Evolutionary conservation across 2,888 invertebrate genomes (phyloP), one percentile per base, ranked within the genome.

Genomic region (Drosophila testacea): DNA sequence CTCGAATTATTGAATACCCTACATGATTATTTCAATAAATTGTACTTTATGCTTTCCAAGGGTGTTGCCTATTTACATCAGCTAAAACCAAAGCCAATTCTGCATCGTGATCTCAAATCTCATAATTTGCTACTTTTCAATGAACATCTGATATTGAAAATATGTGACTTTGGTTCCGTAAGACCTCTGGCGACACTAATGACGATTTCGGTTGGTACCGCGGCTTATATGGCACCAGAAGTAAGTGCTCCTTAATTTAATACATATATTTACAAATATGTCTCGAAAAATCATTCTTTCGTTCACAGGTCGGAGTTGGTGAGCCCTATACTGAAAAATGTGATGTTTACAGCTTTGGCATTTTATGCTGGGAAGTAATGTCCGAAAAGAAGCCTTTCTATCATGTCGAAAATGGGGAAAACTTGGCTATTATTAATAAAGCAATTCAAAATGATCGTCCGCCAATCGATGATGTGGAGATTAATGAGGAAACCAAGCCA

Each of bases 91-190:
- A 50, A 39, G 22, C 22, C 22, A 4, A 42, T 79, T 0, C 28
- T 82, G 2, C 79, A 79, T 39, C 72, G 79, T 4, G 79, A 82
- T 39, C 61, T 79, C 5, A 79, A 79, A 7, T 39, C 80, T 1
- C 11, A 3, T 1, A 79, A 79, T 36, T 11, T 67, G 4, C 22
- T 79, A 1, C 47, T 79, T 2, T 42, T 38, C 0, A 27, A 51
- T 0, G 4, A 27, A 1, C 27, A 32, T 6, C n/a, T 9, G 1
- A 30, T 7, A 3, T 7, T 82, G 6, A 82, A 79, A 39, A 56
- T 79, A n/a, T 76, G 83, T n/a, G 79, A 79, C 27, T 79, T 79
- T 36, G 79, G 79, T 0, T 54, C 46, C 0, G 66, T 56, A 4
- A 52, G 66, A 32, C 16, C 55, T 0, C 7, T 46, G 16, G 34